Percentiles rank a stretch among this genome's conserved stretches.
These are phyloP conservation scores for Entelurus aequoreus DNA, from an alignment of 2,113 vertebrate species.

Conservation along the genomic window DNA sequence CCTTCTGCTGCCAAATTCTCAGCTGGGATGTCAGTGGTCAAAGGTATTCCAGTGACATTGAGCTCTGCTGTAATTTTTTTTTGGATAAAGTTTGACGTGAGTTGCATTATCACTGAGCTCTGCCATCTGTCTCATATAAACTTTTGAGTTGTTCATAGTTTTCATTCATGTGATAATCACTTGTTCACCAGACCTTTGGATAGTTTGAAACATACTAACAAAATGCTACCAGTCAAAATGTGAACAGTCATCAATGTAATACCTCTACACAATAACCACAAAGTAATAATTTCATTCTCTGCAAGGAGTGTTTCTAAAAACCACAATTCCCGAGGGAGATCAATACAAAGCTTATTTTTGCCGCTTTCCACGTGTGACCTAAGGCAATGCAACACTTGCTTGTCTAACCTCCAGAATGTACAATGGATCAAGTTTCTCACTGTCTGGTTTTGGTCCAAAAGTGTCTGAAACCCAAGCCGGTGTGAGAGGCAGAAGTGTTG, in stretches of 20 bases:
- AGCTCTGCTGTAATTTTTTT: neutral
- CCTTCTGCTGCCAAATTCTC: slow-evolving; percentile 9
- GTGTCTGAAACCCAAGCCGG: slow-evolving; percentile 46
- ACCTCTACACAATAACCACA: slow-evolving; percentile 11
- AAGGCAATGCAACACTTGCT: slow-evolving; percentile 45
- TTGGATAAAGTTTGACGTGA: slow-evolving; percentile 7
- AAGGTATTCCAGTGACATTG: slow-evolving; percentile 5
- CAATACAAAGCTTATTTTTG: slow-evolving; percentile 37
- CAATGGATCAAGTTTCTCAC: slow-evolving; percentile 42
- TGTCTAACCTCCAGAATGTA: slow-evolving; percentile 31
- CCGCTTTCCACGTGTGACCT: slow-evolving; percentile 33
- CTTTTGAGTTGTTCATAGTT: slow-evolving; percentile 3
- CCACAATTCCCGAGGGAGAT: slow-evolving; percentile 27
- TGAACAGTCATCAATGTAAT: slow-evolving; percentile 5
- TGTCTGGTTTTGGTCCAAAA: slow-evolving; percentile 51
- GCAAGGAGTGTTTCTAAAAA: slow-evolving; percentile 33
- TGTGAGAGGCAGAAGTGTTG: slow-evolving; percentile 46
- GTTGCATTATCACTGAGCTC: slow-evolving; percentile 6
- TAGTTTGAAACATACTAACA: slow-evolving; percentile 4
- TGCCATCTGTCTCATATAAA: neutral
- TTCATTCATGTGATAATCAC: neutral
- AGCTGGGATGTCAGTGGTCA: slow-evolving; percentile 15
- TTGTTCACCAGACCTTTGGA: neutral
- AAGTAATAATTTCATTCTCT: slow-evolving; percentile 28
- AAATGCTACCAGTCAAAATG: slow-evolving; percentile 6